phyloP scores from a whole-genome alignment of 2,113 vertebrate species.

The Hippocampus barbouri region DNA sequence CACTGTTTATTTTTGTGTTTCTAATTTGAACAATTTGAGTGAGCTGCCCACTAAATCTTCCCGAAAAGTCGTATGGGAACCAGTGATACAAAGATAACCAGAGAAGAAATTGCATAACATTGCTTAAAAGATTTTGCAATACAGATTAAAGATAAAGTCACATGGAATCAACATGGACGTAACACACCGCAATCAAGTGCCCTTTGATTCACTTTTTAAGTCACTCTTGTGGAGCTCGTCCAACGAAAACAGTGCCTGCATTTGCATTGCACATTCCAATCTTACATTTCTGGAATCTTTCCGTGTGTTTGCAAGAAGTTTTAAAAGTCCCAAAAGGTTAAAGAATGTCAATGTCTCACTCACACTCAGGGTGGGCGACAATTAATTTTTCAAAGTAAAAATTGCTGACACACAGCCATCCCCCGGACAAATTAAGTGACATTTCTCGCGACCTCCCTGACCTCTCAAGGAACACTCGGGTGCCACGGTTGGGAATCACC shows the following conservation, averaged over 20 bases:
- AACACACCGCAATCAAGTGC: neutral
- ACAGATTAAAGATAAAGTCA: conserved; percentile 39
- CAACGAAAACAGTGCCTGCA: neutral
- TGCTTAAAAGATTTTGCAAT: conserved; percentile 37
- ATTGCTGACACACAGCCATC: too few relatives aligned
- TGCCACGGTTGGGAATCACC: neutral
- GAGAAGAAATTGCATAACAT: conserved; percentile 46
- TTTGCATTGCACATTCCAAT: too few relatives aligned
- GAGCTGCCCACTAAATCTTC: neutral
- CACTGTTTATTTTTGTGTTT: neutral
- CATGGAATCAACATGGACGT: conserved; percentile 2
- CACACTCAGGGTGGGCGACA: too few relatives aligned
- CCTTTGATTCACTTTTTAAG: conserved; percentile 15
- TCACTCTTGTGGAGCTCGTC: neutral
- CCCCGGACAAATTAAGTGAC: too few relatives aligned
- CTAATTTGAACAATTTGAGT: neutral
- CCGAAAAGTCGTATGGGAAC: neutral
- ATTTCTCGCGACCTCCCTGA: neutral
- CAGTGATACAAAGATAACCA: conserved; percentile 17
- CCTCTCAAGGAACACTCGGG: neutral
- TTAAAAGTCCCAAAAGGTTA: too few relatives aligned
- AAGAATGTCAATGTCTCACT: too few relatives aligned
- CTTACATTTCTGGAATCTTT: neutral
- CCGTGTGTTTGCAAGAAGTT: too few relatives aligned
- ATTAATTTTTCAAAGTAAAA: too few relatives aligned